Evolutionary conservation across 2,797 vertebrate genomes (phyloP), one percentile per base, ranked within the genome.

Genomic region (Enteromius thamalakanensis): DNA sequence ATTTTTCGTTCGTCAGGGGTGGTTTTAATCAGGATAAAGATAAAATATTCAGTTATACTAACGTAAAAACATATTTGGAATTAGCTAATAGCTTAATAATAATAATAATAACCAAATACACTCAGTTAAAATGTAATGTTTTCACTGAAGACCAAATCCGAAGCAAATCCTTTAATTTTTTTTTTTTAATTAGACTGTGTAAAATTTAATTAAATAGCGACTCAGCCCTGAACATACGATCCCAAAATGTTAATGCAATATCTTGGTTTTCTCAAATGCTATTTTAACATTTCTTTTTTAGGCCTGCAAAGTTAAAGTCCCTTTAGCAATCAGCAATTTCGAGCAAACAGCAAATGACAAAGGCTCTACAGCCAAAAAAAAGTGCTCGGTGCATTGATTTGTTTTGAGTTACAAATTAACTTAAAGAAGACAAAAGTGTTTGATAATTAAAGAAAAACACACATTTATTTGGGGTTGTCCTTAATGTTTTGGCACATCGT

Each of bases 401-500:
- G 42, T 19, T 47, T 67, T 17, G 58, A 64, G 21, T 23, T 51
- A 21, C 53, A 34, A 65, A 19, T 65, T 82, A 80, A 74, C 68
- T 81, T 81, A 65, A 85, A 76, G 53, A 84, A 79, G 53, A 81
- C 85, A 76, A 82, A 82, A 85, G 68, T 82, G 37, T 76, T 71
- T 34, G 23, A 74, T 62, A 78, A 70, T 64, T 82, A 76, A 81
- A 85, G 69, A 60, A 87, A 83, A 87, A 82, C 49, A 85, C 69
- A 69, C 68, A 86, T 88, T 87, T 87, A 88, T 88, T 88, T 70
- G 49, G 79, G 81, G 84, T 74, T 72, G 55, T 81, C 74, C 84
- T 76, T 81, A 82, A 82, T 87, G 65, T 83, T 74, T 68, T 84
- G 75, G 79, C 79, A 88, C 82, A 84, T 88, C 86, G 91, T 92